A percentile compares a stretch with the other conserved stretches of the same genome.
Conservation (phyloP, 1,140 invertebrate genomes). For the Centruroides sculpturatus region DNA sequence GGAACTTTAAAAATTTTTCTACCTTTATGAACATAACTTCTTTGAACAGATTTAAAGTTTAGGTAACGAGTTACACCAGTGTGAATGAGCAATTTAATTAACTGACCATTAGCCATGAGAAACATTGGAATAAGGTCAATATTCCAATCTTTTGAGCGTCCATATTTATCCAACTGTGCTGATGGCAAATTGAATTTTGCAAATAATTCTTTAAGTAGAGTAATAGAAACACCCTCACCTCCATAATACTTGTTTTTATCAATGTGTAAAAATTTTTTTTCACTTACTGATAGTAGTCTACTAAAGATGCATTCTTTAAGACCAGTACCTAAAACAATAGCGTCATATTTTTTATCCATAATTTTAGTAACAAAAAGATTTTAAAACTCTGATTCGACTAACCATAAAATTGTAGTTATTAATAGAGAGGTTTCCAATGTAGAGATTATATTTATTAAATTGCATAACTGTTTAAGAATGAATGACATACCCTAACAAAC, state of each 20-base stretch:
- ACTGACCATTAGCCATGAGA: conserved; percentile 95
- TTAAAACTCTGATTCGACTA: neutral
- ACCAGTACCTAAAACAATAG: conserved; percentile 94
- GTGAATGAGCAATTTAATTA: conserved; percentile 96
- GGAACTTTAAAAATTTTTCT: conserved; percentile 98
- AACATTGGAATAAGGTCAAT: conserved; percentile 99
- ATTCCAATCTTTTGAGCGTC: conserved; percentile 93
- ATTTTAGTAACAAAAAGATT: too few species aligned
- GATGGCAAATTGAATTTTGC: conserved; percentile 62
- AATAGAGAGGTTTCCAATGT: too few species aligned
- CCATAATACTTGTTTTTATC: conserved; percentile 99
- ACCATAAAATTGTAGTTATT: too few species aligned
- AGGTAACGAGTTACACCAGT: conserved; percentile 98
- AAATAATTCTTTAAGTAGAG: conserved; percentile 92
- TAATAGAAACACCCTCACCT: conserved; percentile 97
- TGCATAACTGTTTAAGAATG: too few species aligned
- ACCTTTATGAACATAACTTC: conserved; percentile 97
- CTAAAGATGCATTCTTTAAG: conserved; percentile 91
- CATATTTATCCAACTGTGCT: conserved; percentile 65
- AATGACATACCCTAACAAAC: too few species aligned
- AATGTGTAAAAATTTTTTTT: conserved; percentile 98
- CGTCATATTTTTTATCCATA: conserved; percentile 99
- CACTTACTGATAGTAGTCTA: conserved; percentile 95
- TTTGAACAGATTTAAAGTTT: conserved; percentile 98
- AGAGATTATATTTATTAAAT: too few species aligned